A percentile compares a stretch with the other conserved stretches of the same genome.
Evolutionary conservation across 2,888 invertebrate species (phyloP).

Genomic region (Exocentrus adspersus): DNA sequence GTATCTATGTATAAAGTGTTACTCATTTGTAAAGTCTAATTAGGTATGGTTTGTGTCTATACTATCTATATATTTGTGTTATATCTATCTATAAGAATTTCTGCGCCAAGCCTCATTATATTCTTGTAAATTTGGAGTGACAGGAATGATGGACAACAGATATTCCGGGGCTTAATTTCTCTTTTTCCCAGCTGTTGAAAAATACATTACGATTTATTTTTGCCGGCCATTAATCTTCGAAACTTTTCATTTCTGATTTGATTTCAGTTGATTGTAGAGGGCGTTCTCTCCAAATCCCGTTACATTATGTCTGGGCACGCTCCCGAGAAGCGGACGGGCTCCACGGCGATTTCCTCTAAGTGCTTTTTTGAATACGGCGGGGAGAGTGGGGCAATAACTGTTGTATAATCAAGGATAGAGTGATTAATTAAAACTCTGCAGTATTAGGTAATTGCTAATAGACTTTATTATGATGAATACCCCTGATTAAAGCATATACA

Average conservation of each 20-base stretch:
- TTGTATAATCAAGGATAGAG: too few relatives aligned
- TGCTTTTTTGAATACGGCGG: slow-evolving; percentile 38
- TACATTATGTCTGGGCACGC: slow-evolving; percentile 59
- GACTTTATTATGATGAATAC: too few relatives aligned
- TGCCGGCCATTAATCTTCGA: slow-evolving; percentile 53
- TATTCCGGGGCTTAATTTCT: slow-evolving; percentile 41
- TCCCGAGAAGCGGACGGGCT: slow-evolving; percentile 49
- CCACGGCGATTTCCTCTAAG: slow-evolving; percentile 36
- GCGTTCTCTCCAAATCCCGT: slow-evolving; percentile 53
- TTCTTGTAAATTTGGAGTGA: neutral
- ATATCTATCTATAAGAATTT: too few relatives aligned
- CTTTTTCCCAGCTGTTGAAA: slow-evolving; percentile 42
- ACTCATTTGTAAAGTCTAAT: too few relatives aligned
- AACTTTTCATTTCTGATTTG: slow-evolving; percentile 54
- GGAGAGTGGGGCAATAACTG: slow-evolving; percentile 15
- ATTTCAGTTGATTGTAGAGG: slow-evolving; percentile 47
- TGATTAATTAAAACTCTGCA: too few relatives aligned
- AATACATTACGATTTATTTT: slow-evolving; percentile 58
- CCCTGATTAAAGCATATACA: too few relatives aligned
- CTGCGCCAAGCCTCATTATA: neutral
- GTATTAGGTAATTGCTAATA: too few relatives aligned
- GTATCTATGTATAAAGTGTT: too few relatives aligned
- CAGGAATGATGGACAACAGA: slow-evolving; percentile 33
- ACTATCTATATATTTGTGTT: too few relatives aligned
- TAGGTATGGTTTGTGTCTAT: too few relatives aligned